phyloP scores from a whole-genome alignment of 2,113 vertebrate species.

The Chionomys nivalis region DNA sequence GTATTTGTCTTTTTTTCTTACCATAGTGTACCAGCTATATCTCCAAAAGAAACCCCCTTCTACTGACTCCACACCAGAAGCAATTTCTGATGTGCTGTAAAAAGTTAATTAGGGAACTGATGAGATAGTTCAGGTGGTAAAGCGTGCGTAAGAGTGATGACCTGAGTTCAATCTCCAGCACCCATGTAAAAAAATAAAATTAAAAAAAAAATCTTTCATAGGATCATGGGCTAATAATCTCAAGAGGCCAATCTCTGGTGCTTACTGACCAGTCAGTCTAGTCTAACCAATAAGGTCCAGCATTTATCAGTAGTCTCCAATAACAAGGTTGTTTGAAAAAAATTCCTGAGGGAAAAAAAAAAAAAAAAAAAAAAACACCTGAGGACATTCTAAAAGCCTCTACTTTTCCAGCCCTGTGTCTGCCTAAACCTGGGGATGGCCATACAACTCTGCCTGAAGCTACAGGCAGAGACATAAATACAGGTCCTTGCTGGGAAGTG shows the following conservation, averaged over 20 bases:
- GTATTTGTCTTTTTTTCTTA: not conserved
- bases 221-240: too few relatives aligned
- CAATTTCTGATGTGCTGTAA: not conserved
- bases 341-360: not conserved
- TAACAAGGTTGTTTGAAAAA: not conserved
- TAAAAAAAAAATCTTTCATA: not conserved
- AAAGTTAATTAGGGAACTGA: too few relatives aligned
- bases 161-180: not conserved
- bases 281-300: not conserved
- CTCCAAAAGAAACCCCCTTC: not conserved
- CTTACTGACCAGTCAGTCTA: not conserved
- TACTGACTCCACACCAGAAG: not conserved
- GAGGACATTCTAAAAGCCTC: not conserved
- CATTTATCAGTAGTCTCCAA: not conserved
- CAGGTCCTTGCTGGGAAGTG: too few relatives aligned
- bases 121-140: not conserved
- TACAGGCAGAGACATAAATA: fast-evolving
- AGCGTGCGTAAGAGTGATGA: not conserved
- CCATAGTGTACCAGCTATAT: fast-evolving
- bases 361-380: not conserved
- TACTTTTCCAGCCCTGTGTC: not conserved
- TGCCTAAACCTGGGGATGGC: fast-evolving
- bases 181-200: too few relatives aligned
- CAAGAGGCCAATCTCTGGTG: too few relatives aligned
- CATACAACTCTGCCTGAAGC: not conserved